phyloP scores from a whole-genome alignment of 2,888 invertebrate genomes.

The Digitonthophagus gazella region DNA sequence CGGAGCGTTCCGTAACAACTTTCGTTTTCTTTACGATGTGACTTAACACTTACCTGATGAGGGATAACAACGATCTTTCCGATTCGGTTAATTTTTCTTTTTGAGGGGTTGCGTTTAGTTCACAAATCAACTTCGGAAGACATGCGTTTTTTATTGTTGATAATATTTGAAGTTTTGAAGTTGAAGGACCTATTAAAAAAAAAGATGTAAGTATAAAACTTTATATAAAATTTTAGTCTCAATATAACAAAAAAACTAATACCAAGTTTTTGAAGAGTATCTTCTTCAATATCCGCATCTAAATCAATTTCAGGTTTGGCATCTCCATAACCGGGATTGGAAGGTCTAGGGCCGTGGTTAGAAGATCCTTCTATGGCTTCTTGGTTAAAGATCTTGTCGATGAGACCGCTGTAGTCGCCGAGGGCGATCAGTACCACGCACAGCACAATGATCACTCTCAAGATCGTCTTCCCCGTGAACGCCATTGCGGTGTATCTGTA shows the following conservation, averaged over 20 bases:
- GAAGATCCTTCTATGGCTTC: slow-evolving; percentile 44
- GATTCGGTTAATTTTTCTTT: slow-evolving; percentile 61
- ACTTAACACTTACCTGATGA: slow-evolving; percentile 56
- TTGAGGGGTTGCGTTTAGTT: slow-evolving; percentile 61
- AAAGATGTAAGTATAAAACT: not conserved
- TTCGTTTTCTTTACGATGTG: slow-evolving; percentile 35
- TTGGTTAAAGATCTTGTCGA: slow-evolving; percentile 53
- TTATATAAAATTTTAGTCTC: not conserved
- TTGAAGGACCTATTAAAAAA: slow-evolving; percentile 45
- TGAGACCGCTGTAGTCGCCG: slow-evolving; percentile 56
- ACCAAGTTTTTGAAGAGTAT: slow-evolving; percentile 49
- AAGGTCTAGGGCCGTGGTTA: slow-evolving; percentile 41
- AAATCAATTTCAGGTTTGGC: slow-evolving; percentile 49
- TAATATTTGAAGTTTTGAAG: slow-evolving; percentile 54
- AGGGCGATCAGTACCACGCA: slow-evolving; percentile 57
- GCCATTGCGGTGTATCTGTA: slow-evolving; percentile 39
- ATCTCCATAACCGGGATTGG: slow-evolving; percentile 51
- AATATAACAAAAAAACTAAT: slow-evolving; percentile 5
- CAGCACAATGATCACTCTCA: slow-evolving; percentile 56
- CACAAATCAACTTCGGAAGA: slow-evolving; percentile 65
- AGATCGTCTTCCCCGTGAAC: slow-evolving; percentile 45
- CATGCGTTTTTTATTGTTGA: slow-evolving; percentile 62
- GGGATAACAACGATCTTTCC: slow-evolving; percentile 59
- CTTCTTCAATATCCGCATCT: slow-evolving; percentile 53
- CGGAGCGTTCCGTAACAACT: slow-evolving; percentile 38